Evolutionary conservation across 2,888 invertebrate species (phyloP), one percentile per base, ranked within the genome.

Genomic region (Spodoptera picta): DNA sequence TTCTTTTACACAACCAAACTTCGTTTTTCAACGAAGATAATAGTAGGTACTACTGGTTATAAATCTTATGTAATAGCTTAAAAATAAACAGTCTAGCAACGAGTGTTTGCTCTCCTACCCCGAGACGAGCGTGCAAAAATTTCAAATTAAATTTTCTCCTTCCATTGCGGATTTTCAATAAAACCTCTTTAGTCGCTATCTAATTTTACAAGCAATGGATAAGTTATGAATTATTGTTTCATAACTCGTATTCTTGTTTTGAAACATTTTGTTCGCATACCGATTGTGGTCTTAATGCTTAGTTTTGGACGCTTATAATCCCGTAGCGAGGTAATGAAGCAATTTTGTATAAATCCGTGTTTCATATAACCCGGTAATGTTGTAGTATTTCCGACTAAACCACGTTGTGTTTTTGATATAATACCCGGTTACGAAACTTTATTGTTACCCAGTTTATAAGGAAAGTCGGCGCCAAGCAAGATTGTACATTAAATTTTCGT

Each of bases 1-100:
- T 57, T 69, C 60, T 74, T 77, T 69, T 67, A 66, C 63, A 63
- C 84, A 80, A 81, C 87, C 84, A 75, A 83, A 87, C 81, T 83
- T 83, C 72, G 85, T 84, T 82, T 83, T 84, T 83, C 78, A 80
- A 77, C 70, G 73, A 83, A 89, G 89, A 90, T 90, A 90, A 90
- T 90, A 85, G 87, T 70, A 76, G 85, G 87, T 70, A 76, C 82
- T 75, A 75, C 82, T 76, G 83, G 85, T 82, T 81, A 85, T 90
- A 90, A 90, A 90, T 90, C 88, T 84, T 78, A 69, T 65, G 81
- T 85, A 89, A 89, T 89, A 86, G 89, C 82, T 83, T 84, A 88
- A 89, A 88, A 88, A 89, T 88, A 89, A 89, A 89, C 87, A 87
- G 79, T 79, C 69, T 64, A 72, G 80, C 70, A 80, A 73, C 77